These are phyloP conservation scores for Gasteruption jaculator DNA, from an alignment of 2,888 invertebrate species.

Conservation along the genomic window DNA sequence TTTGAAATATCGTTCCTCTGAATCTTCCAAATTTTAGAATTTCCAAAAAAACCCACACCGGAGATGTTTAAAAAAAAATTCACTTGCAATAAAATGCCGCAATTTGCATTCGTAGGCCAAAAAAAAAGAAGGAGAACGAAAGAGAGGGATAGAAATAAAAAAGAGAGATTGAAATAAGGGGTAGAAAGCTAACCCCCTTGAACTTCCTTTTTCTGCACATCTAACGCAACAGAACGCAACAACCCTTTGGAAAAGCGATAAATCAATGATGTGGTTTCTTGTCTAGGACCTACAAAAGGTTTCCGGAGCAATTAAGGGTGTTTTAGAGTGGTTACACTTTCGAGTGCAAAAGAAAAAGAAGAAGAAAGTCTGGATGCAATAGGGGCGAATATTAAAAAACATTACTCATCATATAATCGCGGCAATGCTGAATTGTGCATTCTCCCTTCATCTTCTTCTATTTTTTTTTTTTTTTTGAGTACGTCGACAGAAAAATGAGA, in stretches of 20 bases:
- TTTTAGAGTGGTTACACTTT: conserved; percentile 48
- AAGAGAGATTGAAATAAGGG: neutral
- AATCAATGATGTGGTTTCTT: conserved; percentile 19
- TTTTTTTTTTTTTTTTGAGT: conserved; percentile 18
- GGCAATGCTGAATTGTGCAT: conserved; percentile 24
- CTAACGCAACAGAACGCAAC: conserved; percentile 4
- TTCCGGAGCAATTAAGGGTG: conserved; percentile 50
- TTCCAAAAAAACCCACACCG: no score
- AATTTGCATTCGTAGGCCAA: no score
- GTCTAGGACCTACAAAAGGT: conserved; percentile 26
- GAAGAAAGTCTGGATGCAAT: conserved; percentile 10
- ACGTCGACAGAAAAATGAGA: conserved; percentile 44
- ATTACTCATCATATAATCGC: conserved; percentile 53
- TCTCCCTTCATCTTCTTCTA: conserved; percentile 20
- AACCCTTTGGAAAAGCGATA: conserved; percentile 18
- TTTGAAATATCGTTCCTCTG: no score
- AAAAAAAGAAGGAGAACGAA: neutral
- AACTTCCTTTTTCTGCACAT: conserved; percentile 7
- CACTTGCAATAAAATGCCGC: no score
- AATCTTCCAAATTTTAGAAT: no score
- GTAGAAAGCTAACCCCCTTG: neutral
- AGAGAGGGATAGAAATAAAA: neutral
- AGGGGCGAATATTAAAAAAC: conserved; percentile 49
- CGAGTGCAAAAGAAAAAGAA: conserved; percentile 9
- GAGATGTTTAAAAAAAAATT: no score